These are phyloP conservation scores for Kryphioiulus occultus DNA, from an alignment of 2,888 invertebrate species.

Conservation along the genomic window DNA sequence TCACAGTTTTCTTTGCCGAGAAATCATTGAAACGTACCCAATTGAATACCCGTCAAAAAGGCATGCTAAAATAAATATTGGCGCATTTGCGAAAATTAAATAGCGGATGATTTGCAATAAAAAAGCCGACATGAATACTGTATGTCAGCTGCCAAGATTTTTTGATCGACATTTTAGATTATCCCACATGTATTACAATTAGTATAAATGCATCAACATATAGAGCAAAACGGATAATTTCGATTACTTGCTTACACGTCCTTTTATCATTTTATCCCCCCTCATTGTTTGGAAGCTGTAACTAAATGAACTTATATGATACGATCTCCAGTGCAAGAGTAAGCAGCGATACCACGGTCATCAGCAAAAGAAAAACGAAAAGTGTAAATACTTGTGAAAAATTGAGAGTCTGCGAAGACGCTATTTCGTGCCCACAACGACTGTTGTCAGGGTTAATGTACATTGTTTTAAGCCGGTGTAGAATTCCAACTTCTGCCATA, in stretches of 20 bases:
- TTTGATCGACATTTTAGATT: no score
- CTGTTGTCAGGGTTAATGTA: neutral
- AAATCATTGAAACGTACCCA: neutral
- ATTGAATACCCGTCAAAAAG: neutral
- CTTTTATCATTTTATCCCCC: no score
- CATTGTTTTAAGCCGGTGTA: slow-evolving; percentile 33
- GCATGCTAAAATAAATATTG: neutral
- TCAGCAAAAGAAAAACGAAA: neutral
- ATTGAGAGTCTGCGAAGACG: neutral
- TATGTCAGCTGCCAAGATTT: no score
- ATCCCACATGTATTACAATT: no score
- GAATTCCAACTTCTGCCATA: neutral
- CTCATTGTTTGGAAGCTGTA: no score
- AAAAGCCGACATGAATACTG: no score
- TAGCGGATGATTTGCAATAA: no score
- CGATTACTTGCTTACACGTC: no score
- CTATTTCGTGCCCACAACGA: neutral
- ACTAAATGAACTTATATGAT: no score
- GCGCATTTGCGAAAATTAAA: no score
- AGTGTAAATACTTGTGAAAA: slow-evolving; percentile 27
- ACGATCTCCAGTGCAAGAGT: neutral
- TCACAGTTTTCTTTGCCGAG: neutral
- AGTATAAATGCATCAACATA: no score
- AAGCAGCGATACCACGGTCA: neutral
- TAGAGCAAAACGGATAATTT: no score